Evolutionary conservation across 2,113 vertebrate genomes (phyloP), one percentile per base, ranked within the genome.

Genomic region (Trochalopteron elliotii): DNA sequence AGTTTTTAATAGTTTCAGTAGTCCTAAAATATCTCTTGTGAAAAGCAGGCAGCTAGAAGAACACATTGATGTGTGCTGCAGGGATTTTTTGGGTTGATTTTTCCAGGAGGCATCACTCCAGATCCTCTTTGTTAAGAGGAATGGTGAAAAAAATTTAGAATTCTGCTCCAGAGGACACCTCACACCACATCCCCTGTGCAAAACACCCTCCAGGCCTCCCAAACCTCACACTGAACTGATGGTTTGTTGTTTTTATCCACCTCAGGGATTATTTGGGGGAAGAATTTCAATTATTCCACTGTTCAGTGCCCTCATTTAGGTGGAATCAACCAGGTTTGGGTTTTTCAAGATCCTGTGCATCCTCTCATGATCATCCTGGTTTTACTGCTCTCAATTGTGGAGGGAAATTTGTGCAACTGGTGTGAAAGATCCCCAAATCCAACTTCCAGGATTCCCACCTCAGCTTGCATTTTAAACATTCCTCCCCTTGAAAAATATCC

Each of bases 361-460:
- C 33, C 16, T 14, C 28, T 11, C 0, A 0, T 13, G 47, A 11
- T 13, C 10, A 2, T 25, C 50, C 15, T 17, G 0, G 1, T 20
- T n/a, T 65, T 16, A n/a, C 20, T 45, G 0, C 17, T 57, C 11
- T 11, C 52, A 68, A 2, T 2, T 19, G 4, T 6, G 14, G 22
- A 55, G 24, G 7, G 19, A 52, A 72, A 5, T 61, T 22, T 37
- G 27, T 45, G 8, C 11, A 76, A 11, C 10, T 57, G 18, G 9
- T 53, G 19, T 44, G 53, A 37, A 71, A 37, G 25, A 52, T 3
- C 25, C 23, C 12, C 0, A 1, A 35, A 37, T 5, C 25, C 40
- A 15, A 28, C 16, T 27, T 28, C 47, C 64, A 28, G 56, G 21
- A 68, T 57, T 82, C 76, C 61, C 56, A 59, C 35, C 72, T 40